These are phyloP conservation scores for Papilio gigon DNA, from an alignment of 2,888 invertebrate genomes.

Conservation along the genomic window DNA sequence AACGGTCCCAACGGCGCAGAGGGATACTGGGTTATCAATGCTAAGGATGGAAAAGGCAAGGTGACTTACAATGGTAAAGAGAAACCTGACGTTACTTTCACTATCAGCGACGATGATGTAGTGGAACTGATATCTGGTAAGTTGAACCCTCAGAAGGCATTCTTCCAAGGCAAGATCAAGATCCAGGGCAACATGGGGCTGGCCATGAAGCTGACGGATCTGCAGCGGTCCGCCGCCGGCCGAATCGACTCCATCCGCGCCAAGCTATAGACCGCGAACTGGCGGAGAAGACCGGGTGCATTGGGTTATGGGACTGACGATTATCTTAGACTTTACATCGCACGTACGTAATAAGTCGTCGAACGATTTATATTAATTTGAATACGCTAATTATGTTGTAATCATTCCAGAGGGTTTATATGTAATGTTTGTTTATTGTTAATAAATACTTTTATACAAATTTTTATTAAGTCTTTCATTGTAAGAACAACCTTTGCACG, in stretches of 20 bases:
- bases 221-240: conserved; percentile 88
- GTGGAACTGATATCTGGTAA: conserved; percentile 94
- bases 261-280: conserved; percentile 83
- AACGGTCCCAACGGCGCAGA: conserved; percentile 90
- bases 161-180: conserved; percentile 98
- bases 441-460: conserved; percentile 40
- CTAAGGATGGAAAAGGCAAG: conserved; percentile 93
- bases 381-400: conserved; percentile 47
- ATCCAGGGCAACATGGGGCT: conserved; percentile 98
- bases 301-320: conserved; percentile 62
- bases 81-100: conserved; percentile 95
- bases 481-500: neutral
- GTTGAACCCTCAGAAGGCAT: conserved; percentile 97
- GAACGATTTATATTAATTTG: neutral
- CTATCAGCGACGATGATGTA: conserved; percentile 94
- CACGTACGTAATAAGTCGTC: conserved; percentile 1
- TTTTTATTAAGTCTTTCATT: conserved; percentile 18
- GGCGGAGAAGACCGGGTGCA: conserved; percentile 48
- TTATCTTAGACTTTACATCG: conserved; percentile 39
- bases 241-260: conserved; percentile 89
- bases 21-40: conserved; percentile 96
- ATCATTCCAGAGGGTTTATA: conserved; percentile 66
- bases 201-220: conserved; percentile 95
- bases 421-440: conserved; percentile 43
- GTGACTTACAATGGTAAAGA: conserved; percentile 90